Conservation (phyloP, 2,888 invertebrate genomes). For the Carpatolechia fugitivella region DNA sequence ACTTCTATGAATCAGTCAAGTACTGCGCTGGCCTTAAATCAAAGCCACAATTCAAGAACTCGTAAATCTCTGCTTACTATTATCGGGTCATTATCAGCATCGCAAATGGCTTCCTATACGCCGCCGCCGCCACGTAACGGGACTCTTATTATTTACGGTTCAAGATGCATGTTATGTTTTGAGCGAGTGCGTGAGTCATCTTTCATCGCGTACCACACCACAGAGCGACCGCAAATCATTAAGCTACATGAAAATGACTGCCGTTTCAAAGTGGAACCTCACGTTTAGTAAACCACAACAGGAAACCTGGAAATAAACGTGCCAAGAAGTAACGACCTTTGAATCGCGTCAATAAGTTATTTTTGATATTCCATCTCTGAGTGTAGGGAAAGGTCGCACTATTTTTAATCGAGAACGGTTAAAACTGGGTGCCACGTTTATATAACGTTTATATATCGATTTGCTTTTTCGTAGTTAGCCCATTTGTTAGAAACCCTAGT, state of each 20-base stretch:
- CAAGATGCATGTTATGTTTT: background rate
- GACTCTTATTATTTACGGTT: background rate
- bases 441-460: background rate
- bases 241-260: background rate
- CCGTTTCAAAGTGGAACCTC: background rate
- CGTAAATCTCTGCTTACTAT: background rate
- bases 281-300: background rate
- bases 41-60: background rate
- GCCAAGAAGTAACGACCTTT: background rate
- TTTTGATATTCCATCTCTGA: background rate
- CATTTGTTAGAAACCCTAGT: too few species aligned
- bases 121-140: background rate
- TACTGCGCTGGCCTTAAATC: too few species aligned
- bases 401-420: background rate
- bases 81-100: background rate
- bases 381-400: background rate
- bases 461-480: background rate
- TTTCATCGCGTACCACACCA: background rate
- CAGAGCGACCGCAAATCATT: slow-evolving; percentile 1
- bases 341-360: background rate
- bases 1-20: too few species aligned
- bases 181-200: background rate
- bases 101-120: background rate
- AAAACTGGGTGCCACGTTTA: background rate
- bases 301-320: background rate